Evolutionary conservation across 1,140 invertebrate genomes (phyloP).

Genomic region (Uloborus diversus): DNA sequence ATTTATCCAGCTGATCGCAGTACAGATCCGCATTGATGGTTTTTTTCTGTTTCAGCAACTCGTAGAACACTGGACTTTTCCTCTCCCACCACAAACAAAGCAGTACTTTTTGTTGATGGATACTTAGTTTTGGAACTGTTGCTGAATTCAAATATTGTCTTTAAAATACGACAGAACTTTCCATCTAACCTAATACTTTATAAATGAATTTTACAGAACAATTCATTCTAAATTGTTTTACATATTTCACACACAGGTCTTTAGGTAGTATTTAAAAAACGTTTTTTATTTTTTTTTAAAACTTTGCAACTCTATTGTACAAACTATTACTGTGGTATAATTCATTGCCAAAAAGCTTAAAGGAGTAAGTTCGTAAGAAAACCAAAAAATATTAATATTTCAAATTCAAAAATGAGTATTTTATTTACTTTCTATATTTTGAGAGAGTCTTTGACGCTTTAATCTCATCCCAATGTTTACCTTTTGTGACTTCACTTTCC

Average conservation of each 20-base stretch:
- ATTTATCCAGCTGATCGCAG: conserved; percentile 42
- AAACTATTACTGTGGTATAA: no score
- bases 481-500: conserved; percentile 73
- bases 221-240: no score
- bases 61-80: not conserved
- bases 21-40: conserved; percentile 34
- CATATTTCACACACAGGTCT: no score
- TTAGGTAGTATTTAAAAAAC: no score
- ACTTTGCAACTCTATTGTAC: no score
- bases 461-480: conserved; percentile 52
- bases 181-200: no score
- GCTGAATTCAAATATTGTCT: no score
- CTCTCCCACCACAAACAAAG: not conserved
- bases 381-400: not conserved
- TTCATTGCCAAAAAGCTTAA: no score
- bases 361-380: no score
- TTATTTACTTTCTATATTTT: conserved; percentile 33
- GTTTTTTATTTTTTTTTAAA: no score
- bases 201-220: no score
- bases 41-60: conserved; percentile 37
- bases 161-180: no score
- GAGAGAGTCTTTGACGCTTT: conserved; percentile 19
- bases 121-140: conserved; percentile 6
- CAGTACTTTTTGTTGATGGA: conserved; percentile 1
- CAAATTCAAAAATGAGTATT: conserved; percentile 1